Conservation (phyloP, 2,113 vertebrate species). For the Recurvirostra avosetta region DNA sequence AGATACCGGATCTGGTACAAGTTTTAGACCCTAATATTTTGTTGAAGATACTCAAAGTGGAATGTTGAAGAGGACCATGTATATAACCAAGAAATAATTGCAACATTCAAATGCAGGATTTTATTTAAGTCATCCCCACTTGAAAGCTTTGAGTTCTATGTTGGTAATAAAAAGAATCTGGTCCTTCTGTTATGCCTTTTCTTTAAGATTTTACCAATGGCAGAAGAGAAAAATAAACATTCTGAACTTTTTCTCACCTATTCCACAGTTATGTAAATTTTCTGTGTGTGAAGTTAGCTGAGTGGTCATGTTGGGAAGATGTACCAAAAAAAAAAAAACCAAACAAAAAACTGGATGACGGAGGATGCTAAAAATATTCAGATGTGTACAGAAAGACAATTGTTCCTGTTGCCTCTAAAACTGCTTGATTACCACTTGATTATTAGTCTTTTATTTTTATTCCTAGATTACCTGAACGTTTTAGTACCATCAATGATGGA, state of each 20-base stretch:
- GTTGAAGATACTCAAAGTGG: neutral
- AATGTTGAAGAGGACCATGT: neutral
- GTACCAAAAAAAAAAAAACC: neutral
- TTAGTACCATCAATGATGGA: conserved; percentile 29
- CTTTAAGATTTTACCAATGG: neutral
- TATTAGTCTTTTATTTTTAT: neutral
- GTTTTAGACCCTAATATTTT: neutral
- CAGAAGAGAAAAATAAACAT: neutral
- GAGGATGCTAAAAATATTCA: neutral
- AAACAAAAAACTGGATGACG: neutral
- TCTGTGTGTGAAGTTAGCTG: neutral
- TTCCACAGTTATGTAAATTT: neutral
- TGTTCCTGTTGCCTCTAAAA: neutral
- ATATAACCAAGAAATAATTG: neutral
- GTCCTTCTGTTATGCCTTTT: neutral
- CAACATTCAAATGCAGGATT: neutral
- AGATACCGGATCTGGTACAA: neutral
- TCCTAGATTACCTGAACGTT: neutral
- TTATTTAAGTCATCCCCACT: neutral
- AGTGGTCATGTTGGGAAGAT: neutral
- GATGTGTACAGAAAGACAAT: neutral
- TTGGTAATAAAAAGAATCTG: neutral
- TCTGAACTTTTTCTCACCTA: neutral
- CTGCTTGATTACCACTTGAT: neutral
- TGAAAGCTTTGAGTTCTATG: neutral